Conservation (phyloP, 2,797 vertebrate species). For the Dicrostonyx torquatus region DNA sequence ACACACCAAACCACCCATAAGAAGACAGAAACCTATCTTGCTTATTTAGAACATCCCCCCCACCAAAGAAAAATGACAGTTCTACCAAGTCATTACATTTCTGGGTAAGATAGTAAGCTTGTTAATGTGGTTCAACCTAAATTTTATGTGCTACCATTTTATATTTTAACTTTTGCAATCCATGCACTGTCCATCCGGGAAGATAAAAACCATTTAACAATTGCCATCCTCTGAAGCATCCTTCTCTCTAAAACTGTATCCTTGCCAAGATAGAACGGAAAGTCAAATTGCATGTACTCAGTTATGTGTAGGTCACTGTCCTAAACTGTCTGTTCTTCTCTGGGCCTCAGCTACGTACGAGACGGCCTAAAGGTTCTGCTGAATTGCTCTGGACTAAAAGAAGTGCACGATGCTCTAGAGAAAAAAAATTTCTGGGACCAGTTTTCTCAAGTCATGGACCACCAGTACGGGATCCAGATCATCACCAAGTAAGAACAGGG, state of each 20-base stretch:
- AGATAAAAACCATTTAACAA: neutral
- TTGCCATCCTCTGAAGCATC: neutral
- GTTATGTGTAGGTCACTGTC: neutral
- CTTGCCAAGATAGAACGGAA: neutral
- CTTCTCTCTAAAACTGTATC: neutral
- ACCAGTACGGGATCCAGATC: slow-evolving; percentile 37
- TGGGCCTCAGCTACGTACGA: slow-evolving; percentile 57
- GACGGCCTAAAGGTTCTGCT: slow-evolving; percentile 69
- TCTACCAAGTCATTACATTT: neutral
- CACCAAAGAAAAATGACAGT: neutral
- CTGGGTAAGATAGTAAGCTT: neutral
- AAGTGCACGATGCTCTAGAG: slow-evolving; percentile 45
- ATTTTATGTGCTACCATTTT: neutral
- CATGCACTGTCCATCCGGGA: too few relatives aligned
- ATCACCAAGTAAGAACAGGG: slow-evolving; percentile 72
- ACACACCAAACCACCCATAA: neutral
- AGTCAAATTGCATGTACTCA: neutral
- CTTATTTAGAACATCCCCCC: neutral
- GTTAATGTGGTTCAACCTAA: neutral
- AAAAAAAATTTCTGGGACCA: slow-evolving; percentile 59
- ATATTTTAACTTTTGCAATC: neutral
- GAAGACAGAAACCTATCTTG: neutral
- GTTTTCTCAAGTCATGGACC: neutral
- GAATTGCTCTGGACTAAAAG: slow-evolving; percentile 69
- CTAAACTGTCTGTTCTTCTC: neutral